Base-by-base conservation (phyloP, 1,140 invertebrate genomes). In the Orchestia grillus region DNA sequence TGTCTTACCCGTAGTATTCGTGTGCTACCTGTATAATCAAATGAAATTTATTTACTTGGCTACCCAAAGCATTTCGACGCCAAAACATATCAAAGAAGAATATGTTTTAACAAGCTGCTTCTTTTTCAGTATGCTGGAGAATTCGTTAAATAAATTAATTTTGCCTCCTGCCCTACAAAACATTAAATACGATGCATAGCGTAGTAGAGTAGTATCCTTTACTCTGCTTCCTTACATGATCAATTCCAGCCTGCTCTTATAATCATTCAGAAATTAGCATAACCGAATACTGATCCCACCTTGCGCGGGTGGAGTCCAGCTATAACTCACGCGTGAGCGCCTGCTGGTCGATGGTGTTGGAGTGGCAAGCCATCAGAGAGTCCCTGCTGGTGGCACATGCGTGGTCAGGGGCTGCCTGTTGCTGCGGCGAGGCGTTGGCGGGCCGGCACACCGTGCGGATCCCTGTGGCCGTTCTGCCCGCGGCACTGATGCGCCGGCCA, bases 261-360 rank as follows among this genome's bases (percentile, higher is more conserved):
- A 36, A 53, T 23, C 28, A 1, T 77, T 36, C 28, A 77, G 11
- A 23, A 19, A 77, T 23, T 8, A 15, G 28, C 28, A 3, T 36
- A 8, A 1, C 36, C 11, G 62, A 77, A 36, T 77, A 36, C 11
- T 23, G 62, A 28, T 36, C 62, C 62, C 62, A 77, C 62, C 62
- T 77, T 77, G 47, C 28, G 11, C 6, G 36, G 62, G 62, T 77
- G 62, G 62, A 53, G 47, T 8, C 19, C 47, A 53, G 47, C 47
- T 19, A 19, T 11, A 90, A 90, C 88, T 90, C 88, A 90, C 88
- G 88, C 43, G 88, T 90, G 8, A 90, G 88, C 42, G 88, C 88
- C 43, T 90, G 88, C 28, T 90, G 88, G 88, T 90, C 88, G 88
- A 90, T 90, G 88, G 88, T 36, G 88, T 44, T 42, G 8, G 88